Evolutionary conservation across 2,888 invertebrate genomes (phyloP), one percentile per base, ranked within the genome.

Genomic region (Belgica antarctica): DNA sequence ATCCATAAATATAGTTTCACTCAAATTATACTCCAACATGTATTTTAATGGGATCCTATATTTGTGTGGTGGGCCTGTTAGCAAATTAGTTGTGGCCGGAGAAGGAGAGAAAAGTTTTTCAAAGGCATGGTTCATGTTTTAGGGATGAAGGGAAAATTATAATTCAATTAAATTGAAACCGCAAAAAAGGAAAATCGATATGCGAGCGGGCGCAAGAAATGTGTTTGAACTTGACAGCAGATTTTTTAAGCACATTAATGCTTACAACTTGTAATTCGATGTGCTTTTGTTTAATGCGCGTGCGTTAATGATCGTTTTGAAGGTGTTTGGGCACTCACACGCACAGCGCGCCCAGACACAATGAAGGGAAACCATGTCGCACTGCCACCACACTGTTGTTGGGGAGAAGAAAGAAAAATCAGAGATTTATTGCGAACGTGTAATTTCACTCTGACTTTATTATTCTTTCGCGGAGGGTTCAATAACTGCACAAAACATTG

Each of bases 1-100:
- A 66, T 47, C 65, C 65, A 66, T 66, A 66, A 66, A 66, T 66
- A 66, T 66, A 41, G 65, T 66, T 66, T 66, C 65, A 66, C 65
- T 66, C 47, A 47, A 17, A 66, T 62, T 62, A 62, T 62, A 62
- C 36, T 15, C 36, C 25, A 41, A 27, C 24, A 22, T 41, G 47
- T 24, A 25, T 34, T 27, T 61, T 61, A n/a, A 61, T 61, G 17
- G 61, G 25, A 27, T 52, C 22, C 52, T 52, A 27, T 61, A 24
- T 61, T 61, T 28, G 61, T 27, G 61, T 52, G 52, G n/a, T n/a
- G n/a, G n/a, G n/a, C 52, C 27, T 27, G 25, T 61, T 61, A 27
- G 61, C 27, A 25, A 61, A 61, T 61, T 28, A 61, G 61, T 61
- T 25, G 24, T n/a, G 19, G 7, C 22, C 52, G 22, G 22, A 5